Base-by-base conservation (phyloP, 2,113 vertebrate genomes). In the Corydoras maculifer region DNA sequence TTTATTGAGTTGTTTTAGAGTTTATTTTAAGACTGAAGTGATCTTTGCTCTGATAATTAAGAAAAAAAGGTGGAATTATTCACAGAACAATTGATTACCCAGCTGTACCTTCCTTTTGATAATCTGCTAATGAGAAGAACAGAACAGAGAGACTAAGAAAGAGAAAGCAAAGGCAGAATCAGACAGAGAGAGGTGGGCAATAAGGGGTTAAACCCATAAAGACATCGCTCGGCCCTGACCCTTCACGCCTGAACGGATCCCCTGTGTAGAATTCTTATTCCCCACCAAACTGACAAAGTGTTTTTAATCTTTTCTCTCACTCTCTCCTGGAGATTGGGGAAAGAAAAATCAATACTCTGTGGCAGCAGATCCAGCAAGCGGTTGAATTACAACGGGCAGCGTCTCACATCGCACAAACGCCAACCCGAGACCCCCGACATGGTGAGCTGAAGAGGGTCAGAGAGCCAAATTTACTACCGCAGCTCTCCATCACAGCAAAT, bases 261-360 rank as follows among this genome's bases (percentile, higher is more conserved):
- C 90, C 87, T 82, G 92, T 86, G 88, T 92, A 87, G 88, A 94
- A 96, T 98, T 96, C 94, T 96, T 96, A 98, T 94, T 98, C 94
- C 93, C 94, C 90, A 94, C 94, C 93, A 93, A 96, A 96, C 96
- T 98, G 96, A 98, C 96, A 98, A 90, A 90, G 94, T 98, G 96
- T 98, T 98, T 98, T 98, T 98, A 98, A 98, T 98, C 96, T 98
- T 96, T 98, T 96, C 93, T 94, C 95, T 91, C 93, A 92, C 92
- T 93, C 92, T 94, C 93, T 94, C 91, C 88, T 94, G 93, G 91
- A 96, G 95, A 96, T 98, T 96, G 94, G 94, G 86, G 94, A 95
- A 96, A 92, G 92, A 96, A 97, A 98, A 98, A 98, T 98, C 96
- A 97, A 98, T 98, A 97, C 87, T 11, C 80, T 25, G 18, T 25